A percentile compares a stretch with the other conserved stretches of the same genome.
Evolutionary conservation across 2,113 vertebrate genomes (phyloP).

Genomic region (Onychostoma macrolepis): DNA sequence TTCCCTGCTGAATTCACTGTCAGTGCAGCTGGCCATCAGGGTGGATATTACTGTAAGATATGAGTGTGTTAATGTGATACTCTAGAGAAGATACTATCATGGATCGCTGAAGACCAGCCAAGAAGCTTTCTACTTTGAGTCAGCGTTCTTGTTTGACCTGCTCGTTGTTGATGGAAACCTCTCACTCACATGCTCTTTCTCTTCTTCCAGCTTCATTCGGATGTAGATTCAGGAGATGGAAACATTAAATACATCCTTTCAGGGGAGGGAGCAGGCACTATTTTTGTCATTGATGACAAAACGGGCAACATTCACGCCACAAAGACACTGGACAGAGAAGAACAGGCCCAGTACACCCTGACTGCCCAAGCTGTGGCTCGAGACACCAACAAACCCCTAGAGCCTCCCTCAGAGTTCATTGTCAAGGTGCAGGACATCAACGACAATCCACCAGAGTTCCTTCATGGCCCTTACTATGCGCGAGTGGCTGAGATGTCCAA

Average conservation of each 20-base stretch:
- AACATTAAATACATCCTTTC: constrained; percentile 99
- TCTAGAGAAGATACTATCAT: background rate
- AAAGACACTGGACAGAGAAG: constrained; percentile 95
- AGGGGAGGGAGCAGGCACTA: constrained; percentile 96
- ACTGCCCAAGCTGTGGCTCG: constrained; percentile 95
- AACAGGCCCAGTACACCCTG: constrained; percentile 95
- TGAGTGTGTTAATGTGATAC: constrained; percentile 17
- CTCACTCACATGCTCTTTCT: constrained; percentile 6
- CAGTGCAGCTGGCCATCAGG: background rate
- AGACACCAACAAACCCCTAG: constrained; percentile 91
- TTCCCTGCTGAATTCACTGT: background rate
- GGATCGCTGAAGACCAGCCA: background rate
- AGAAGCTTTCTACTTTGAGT: background rate
- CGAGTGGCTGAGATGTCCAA: constrained; percentile 97
- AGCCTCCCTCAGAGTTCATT: constrained; percentile 96
- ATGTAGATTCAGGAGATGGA: constrained; percentile 92
- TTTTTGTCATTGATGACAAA: constrained; percentile 99
- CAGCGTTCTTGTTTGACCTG: background rate
- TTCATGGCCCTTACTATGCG: constrained; percentile 94
- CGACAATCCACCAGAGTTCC: constrained; percentile 95
- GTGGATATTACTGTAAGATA: background rate
- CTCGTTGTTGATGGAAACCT: background rate
- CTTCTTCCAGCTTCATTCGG: constrained; percentile 90
- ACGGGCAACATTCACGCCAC: constrained; percentile 99
- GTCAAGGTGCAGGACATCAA: constrained; percentile 99